Conservation (phyloP, 1,140 invertebrate genomes). For the Procambarus virginalis region DNA sequence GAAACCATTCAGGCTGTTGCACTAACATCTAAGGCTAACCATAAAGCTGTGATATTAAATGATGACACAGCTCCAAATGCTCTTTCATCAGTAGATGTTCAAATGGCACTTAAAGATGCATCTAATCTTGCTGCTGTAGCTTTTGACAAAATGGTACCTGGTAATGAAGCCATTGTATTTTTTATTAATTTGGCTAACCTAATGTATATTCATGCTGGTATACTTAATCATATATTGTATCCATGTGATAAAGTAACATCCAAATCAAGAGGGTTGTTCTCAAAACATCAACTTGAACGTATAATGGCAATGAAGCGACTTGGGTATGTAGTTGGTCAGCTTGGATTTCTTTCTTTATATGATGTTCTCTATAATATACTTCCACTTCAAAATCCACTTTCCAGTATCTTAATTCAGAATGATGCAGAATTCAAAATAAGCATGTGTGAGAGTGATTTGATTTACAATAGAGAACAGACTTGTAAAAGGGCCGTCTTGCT, state of each 20-base stretch:
- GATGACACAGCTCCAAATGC: constrained; percentile 41
- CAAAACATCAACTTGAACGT: constrained; percentile 44
- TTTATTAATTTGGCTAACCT: constrained; percentile 55
- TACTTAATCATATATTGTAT: constrained; percentile 54
- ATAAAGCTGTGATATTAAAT: constrained; percentile 42
- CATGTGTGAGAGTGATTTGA: constrained; percentile 46
- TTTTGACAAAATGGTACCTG: constrained; percentile 45
- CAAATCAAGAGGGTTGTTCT: constrained; percentile 37
- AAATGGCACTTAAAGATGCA: constrained; percentile 28
- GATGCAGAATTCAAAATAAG: constrained; percentile 26
- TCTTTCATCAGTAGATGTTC: constrained; percentile 11
- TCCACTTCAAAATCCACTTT: constrained; percentile 44
- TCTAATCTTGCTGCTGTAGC: constrained; percentile 39
- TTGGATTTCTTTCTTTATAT: constrained; percentile 53
- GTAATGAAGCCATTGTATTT: constrained; percentile 49
- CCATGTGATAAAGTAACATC: not conserved
- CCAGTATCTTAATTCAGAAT: constrained; percentile 52
- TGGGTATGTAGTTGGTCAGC: constrained; percentile 47
- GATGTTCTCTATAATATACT: constrained; percentile 45
- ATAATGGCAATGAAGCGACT: constrained; percentile 48
- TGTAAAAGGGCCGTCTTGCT: constrained; percentile 20
- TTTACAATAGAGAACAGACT: constrained; percentile 7
- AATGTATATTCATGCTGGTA: constrained; percentile 56
- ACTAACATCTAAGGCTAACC: not conserved
- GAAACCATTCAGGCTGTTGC: constrained; percentile 35